Evolutionary conservation across 2,888 invertebrate species (phyloP).

Genomic region (Aporophyla lueneburgensis): DNA sequence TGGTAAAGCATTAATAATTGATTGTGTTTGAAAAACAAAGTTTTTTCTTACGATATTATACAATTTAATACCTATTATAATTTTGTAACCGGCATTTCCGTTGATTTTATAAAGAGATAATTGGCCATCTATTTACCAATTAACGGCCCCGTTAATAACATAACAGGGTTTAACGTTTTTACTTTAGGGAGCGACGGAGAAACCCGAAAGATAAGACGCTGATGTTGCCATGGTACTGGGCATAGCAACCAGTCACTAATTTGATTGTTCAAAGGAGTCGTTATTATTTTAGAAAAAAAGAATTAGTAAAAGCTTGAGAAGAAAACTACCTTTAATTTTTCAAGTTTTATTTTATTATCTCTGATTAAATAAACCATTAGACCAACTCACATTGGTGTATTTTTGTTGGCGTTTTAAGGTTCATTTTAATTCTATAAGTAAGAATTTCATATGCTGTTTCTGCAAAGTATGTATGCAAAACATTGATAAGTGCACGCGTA

Average conservation of each 20-base stretch:
- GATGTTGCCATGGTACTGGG: not conserved
- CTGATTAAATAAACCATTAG: not conserved
- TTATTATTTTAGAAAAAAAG: not conserved
- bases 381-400: not conserved
- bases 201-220: conserved; percentile 16
- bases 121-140: conserved; percentile 10
- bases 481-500: conserved; percentile 47
- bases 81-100: not conserved
- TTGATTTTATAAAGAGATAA: conserved; percentile 10
- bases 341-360: too few relatives aligned
- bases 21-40: not conserved
- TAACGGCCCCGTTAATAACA: conserved; percentile 17
- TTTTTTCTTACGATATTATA: not conserved
- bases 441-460: not conserved
- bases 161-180: conserved; percentile 30
- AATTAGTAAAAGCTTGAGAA: too few relatives aligned
- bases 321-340: too few relatives aligned
- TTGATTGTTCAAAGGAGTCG: not conserved
- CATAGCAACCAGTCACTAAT: not conserved
- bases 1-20: not conserved
- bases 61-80: not conserved
- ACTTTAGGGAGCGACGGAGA: not conserved
- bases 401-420: not conserved
- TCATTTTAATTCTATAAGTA: not conserved
- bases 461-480: not conserved